Evolutionary conservation across 2,888 invertebrate genomes (phyloP), one percentile per base, ranked within the genome.

Genomic region (Carcina quercana): DNA sequence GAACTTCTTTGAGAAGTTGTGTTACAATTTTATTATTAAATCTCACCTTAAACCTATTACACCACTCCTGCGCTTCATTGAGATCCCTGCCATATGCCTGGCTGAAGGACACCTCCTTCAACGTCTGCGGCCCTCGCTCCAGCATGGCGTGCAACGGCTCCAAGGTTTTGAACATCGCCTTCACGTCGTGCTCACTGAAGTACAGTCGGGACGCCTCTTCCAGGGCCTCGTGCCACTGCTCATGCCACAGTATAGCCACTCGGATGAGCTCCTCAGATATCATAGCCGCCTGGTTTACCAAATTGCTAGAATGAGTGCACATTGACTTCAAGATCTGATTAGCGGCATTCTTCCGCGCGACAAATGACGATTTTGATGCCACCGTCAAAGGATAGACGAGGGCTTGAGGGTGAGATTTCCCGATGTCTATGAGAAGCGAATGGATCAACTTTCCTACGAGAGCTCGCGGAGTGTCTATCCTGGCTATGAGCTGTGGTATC

Each of bases 181-280:
- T 92, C 0, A 97, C 93, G 64, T 99, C 97, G 37, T 93, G 88
- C 67, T 99, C 99, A 2, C 97, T 97, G 69, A 98, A 99, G 70
- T 97, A 99, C 6, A 98, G 78, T 42, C 90, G 62, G 3, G 95
- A 95, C 0, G 98, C 98, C 65, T 98, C 98, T 55, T 95, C 95
- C 12, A 99, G 75, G 0, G 97, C 98, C 68, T 99, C 99, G 62
- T 98, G 97, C 99, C 99, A 99, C 57, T 97, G 91, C 68, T 99
- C 99, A 61, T 99, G 98, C 99, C 99, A 99, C 11, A 99, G 80
- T 45, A 99, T 99, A 2, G 99, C 98, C 1, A 98, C 97, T 32
- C 98, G 86, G 36, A 99, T 98, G 28, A 99, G 84, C 71, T 99
- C 99, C 54, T 98, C 98, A 25, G 97, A 91, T 39, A 96, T 97